Conservation (phyloP, 2,797 vertebrate species). For the Argentina silus region DNA sequence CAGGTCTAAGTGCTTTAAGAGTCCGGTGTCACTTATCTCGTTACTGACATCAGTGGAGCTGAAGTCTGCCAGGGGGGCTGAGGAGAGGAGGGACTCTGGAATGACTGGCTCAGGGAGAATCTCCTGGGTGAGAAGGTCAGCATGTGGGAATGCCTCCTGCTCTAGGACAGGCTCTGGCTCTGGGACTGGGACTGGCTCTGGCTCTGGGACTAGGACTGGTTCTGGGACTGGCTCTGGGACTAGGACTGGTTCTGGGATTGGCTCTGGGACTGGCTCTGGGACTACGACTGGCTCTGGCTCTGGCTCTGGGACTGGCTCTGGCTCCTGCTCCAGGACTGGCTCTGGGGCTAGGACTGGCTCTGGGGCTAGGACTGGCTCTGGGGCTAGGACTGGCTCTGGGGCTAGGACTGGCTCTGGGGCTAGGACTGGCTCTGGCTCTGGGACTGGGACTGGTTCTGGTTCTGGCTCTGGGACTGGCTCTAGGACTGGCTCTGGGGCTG, state of each 20-base stretch:
- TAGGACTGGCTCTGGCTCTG: conserved; percentile 7
- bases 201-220: conserved; percentile 19
- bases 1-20: conserved; percentile 57
- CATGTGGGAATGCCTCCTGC: conserved; percentile 30
- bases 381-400: conserved; percentile 6
- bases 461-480: conserved; percentile 12
- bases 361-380: conserved; percentile 18
- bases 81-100: conserved; percentile 26
- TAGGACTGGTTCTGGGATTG: conserved; percentile 24
- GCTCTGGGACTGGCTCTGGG: conserved; percentile 20
- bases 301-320: conserved; percentile 26
- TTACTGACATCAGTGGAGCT: conserved; percentile 36
- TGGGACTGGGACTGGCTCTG: conserved; percentile 6
- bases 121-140: conserved; percentile 50
- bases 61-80: conserved; percentile 37
- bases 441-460: conserved; percentile 17
- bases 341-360: conserved; percentile 9
- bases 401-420: conserved; percentile 2
- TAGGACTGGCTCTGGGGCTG: conserved; percentile 16
- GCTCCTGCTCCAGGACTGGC: conserved; percentile 6
- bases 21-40: conserved; percentile 48
- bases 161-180: conserved; percentile 14
- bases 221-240: conserved; percentile 16
- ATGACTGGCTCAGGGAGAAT: conserved; percentile 48
- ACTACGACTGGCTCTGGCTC: conserved; percentile 7